Conservation (phyloP, 2,888 invertebrate genomes). For the Amblyteles armatorius region DNA sequence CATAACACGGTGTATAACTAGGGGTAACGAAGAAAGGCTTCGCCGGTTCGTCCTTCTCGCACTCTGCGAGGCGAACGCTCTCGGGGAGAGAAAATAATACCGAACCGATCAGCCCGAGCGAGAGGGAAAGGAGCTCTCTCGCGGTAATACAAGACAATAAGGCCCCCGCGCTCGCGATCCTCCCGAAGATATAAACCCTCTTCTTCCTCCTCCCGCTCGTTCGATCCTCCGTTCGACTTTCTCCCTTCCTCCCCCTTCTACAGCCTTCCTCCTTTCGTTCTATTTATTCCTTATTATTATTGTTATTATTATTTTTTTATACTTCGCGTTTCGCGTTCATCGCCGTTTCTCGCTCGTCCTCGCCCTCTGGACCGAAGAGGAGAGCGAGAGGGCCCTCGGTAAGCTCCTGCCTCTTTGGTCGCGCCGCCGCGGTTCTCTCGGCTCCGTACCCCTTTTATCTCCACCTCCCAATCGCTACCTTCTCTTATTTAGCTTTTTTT, state of each 20-base stretch:
- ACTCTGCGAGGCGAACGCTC: background rate
- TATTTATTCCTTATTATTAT: conserved; percentile 54
- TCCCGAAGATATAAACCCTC: conserved; percentile 74
- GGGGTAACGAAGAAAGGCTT: conserved; percentile 70
- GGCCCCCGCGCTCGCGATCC: conserved; percentile 75
- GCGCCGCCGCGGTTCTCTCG: conserved; percentile 66
- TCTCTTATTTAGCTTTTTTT: conserved; percentile 42
- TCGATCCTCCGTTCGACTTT: conserved; percentile 43
- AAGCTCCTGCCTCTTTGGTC: conserved; percentile 67
- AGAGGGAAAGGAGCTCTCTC: conserved; percentile 62
- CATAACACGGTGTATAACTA: conserved; percentile 78
- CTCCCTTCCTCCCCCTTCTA: conserved; percentile 54
- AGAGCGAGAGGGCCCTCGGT: conserved; percentile 55
- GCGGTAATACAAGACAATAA: conserved; percentile 77
- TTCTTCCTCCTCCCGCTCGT: conserved; percentile 44
- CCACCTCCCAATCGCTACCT: conserved; percentile 77
- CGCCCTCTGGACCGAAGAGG: conserved; percentile 45
- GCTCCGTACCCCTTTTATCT: conserved; percentile 78
- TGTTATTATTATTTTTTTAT: conserved; percentile 50
- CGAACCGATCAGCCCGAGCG: conserved; percentile 37
- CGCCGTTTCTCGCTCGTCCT: conserved; percentile 40
- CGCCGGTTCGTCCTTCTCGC: conserved; percentile 36
- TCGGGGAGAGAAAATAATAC: conserved; percentile 50
- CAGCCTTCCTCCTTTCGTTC: conserved; percentile 46
- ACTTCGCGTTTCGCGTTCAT: conserved; percentile 19